These are phyloP conservation scores for Lymantria dispar DNA, from an alignment of 2,888 invertebrate species.

Conservation along the genomic window DNA sequence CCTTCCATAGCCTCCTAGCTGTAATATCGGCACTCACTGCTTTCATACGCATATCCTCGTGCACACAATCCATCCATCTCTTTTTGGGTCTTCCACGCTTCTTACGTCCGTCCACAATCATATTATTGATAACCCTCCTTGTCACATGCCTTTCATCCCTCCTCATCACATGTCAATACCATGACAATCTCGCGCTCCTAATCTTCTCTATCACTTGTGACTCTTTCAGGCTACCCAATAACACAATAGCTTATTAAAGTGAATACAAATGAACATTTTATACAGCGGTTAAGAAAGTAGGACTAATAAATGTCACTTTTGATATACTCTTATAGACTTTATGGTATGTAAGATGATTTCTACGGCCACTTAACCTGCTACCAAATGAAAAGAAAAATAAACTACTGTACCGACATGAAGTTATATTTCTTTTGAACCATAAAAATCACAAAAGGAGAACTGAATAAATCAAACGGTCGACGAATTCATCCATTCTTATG, in stretches of 20 bases:
- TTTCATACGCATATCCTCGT: too few relatives aligned
- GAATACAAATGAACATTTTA: slow-evolving; percentile 7
- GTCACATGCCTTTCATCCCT: too few relatives aligned
- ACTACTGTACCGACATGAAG: slow-evolving; percentile 17
- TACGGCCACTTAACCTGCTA: slow-evolving; percentile 11
- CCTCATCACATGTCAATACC: too few relatives aligned
- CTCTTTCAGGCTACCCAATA: too few relatives aligned
- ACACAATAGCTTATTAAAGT: slow-evolving; percentile 11
- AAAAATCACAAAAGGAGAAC: slow-evolving; percentile 31
- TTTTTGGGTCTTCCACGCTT: too few relatives aligned
- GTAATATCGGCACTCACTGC: too few relatives aligned
- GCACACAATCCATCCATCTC: too few relatives aligned
- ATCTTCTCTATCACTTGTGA: too few relatives aligned
- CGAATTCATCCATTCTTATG: slow-evolving; percentile 38
- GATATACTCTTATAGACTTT: slow-evolving; percentile 9
- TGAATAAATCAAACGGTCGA: slow-evolving; percentile 42
- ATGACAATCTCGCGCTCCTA: too few relatives aligned
- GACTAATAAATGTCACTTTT: slow-evolving; percentile 18
- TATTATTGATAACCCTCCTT: too few relatives aligned
- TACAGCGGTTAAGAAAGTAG: background rate
- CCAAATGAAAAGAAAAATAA: slow-evolving; percentile 19
- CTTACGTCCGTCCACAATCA: too few relatives aligned
- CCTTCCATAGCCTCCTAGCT: too few relatives aligned
- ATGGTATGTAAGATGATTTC: slow-evolving; percentile 19
- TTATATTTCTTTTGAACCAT: slow-evolving; percentile 23